Evolutionary conservation across 2,797 vertebrate species (phyloP).

Genomic region (Ataeniobius toweri): DNA sequence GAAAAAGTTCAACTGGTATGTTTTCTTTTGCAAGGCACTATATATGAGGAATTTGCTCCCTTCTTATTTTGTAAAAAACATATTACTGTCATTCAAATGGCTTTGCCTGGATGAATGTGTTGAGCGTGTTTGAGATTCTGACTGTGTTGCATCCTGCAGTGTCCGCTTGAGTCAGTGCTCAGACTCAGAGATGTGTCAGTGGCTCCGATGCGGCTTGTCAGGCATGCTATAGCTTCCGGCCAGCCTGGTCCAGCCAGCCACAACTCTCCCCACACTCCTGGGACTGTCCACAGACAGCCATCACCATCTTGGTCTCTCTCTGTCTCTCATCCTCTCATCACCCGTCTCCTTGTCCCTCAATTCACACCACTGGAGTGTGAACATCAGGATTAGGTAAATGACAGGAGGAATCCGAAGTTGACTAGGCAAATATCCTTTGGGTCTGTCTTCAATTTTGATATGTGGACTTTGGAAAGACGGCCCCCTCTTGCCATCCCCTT

Average conservation of each 20-base stretch:
- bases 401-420: slow-evolving; percentile 66
- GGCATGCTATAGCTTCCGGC: slow-evolving; percentile 72
- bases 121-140: slow-evolving; percentile 72
- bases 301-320: slow-evolving; percentile 64
- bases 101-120: slow-evolving; percentile 59
- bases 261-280: slow-evolving; percentile 61
- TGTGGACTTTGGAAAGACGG: slow-evolving; percentile 37
- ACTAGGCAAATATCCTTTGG: slow-evolving; percentile 66
- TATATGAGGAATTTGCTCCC: slow-evolving; percentile 1
- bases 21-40: not conserved
- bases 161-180: slow-evolving; percentile 73
- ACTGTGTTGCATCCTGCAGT: slow-evolving; percentile 52
- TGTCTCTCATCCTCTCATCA: slow-evolving; percentile 70
- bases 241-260: slow-evolving; percentile 65
- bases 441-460: slow-evolving; percentile 51
- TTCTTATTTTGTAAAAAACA: slow-evolving; percentile 27
- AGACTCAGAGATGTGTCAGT: slow-evolving; percentile 74
- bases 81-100: slow-evolving; percentile 50
- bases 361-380: slow-evolving; percentile 71
- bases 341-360: slow-evolving; percentile 71
- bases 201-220: slow-evolving; percentile 81
- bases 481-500: not conserved
- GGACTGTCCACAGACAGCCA: slow-evolving; percentile 75
- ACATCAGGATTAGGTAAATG: slow-evolving; percentile 75
- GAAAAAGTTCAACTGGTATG: not conserved